phyloP scores from a whole-genome alignment of 2,113 vertebrate species.

The Pachycephala philippinensis region DNA sequence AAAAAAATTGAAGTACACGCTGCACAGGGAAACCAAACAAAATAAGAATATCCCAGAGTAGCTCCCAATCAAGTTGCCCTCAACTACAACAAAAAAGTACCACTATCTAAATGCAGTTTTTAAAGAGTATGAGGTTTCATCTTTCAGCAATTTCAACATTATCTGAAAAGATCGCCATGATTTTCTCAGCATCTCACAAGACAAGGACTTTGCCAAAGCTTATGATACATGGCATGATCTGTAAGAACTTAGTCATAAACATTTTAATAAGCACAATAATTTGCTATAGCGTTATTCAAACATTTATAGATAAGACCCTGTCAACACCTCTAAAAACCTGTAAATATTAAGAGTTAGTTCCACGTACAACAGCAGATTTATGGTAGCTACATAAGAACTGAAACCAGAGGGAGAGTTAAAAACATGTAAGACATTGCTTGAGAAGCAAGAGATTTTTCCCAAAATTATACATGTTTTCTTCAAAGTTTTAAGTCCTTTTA shows the following conservation, averaged over 20 bases:
- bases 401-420: neutral
- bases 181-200: neutral
- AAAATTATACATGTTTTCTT: neutral
- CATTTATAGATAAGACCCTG: neutral
- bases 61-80: neutral
- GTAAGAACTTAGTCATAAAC: neutral
- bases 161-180: neutral
- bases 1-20: neutral
- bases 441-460: neutral
- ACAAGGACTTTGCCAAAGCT: neutral
- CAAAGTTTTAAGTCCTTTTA: neutral
- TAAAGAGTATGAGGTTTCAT: neutral
- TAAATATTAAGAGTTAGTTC: neutral
- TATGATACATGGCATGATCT: neutral
- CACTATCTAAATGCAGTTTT: neutral
- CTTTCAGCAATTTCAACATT: neutral
- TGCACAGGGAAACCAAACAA: neutral
- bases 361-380: neutral
- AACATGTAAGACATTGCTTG: neutral
- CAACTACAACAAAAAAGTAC: neutral
- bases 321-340: neutral
- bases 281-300: neutral
- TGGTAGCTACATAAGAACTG: neutral
- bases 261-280: neutral
- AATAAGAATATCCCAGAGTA: neutral